Evolutionary conservation across 2,888 invertebrate species (phyloP).

Genomic region (Aplocera efformata): DNA sequence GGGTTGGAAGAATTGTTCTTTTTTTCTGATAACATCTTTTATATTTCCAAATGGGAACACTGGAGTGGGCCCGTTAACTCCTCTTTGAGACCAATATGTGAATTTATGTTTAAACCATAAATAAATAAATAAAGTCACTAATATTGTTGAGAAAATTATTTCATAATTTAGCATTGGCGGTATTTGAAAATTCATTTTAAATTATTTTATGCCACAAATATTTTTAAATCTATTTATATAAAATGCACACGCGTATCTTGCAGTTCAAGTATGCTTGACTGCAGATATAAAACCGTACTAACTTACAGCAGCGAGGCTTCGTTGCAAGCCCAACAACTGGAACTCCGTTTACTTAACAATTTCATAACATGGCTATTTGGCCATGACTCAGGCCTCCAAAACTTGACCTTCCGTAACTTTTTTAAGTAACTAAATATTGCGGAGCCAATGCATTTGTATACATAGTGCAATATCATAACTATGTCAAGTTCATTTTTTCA

Average conservation of each 20-base stretch:
- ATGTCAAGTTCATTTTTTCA: too few relatives aligned
- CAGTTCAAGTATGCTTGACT: constrained; percentile 10
- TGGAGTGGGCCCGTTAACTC: constrained; percentile 78
- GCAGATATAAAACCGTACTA: constrained; percentile 16
- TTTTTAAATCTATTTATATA: neutral
- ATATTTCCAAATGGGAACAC: constrained; percentile 84
- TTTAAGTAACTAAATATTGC: neutral
- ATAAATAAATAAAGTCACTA: constrained; percentile 39
- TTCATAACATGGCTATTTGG: constrained; percentile 11
- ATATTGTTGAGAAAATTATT: constrained; percentile 35
- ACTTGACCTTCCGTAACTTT: constrained; percentile 4
- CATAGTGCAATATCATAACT: too few relatives aligned
- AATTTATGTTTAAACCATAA: constrained; percentile 68
- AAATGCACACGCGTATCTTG: constrained; percentile 5
- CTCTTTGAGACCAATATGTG: constrained; percentile 80
- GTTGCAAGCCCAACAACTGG: constrained; percentile 3
- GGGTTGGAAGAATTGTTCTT: constrained; percentile 81
- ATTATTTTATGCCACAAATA: neutral
- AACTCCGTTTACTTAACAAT: constrained; percentile 8
- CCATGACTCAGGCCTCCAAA: constrained; percentile 10
- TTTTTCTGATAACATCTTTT: constrained; percentile 72
- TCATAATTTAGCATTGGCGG: constrained; percentile 32
- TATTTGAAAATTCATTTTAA: constrained; percentile 30
- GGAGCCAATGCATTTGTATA: too few relatives aligned
- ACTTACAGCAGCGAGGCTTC: constrained; percentile 7